These are phyloP conservation scores for Ardeotis arabs DNA, from an alignment of 2,113 vertebrate species.

Conservation along the genomic window DNA sequence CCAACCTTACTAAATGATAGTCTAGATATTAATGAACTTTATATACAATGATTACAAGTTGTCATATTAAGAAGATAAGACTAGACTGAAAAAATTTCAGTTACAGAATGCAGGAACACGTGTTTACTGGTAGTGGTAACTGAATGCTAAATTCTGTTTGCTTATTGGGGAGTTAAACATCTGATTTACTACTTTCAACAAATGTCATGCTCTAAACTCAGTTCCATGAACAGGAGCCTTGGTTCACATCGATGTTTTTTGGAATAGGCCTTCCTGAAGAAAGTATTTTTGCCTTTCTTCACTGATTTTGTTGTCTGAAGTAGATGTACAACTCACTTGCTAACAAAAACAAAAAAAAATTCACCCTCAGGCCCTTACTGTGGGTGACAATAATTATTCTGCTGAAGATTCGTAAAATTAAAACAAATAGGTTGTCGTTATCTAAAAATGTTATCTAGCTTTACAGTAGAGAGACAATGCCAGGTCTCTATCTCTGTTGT, in stretches of 20 bases:
- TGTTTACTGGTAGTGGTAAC: background rate
- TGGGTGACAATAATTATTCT: background rate
- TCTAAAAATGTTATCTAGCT: background rate
- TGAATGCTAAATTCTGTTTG: background rate
- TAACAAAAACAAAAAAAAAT: background rate
- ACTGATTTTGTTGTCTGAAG: background rate
- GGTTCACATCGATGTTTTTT: background rate
- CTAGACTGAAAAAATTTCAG: background rate
- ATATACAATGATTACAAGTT: background rate
- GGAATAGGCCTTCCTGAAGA: background rate
- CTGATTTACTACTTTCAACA: background rate
- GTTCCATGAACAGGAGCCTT: background rate
- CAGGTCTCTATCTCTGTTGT: background rate
- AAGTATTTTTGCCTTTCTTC: background rate
- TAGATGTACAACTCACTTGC: background rate
- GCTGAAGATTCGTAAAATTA: background rate
- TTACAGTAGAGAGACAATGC: background rate
- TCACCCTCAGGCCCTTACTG: background rate
- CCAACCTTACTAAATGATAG: background rate
- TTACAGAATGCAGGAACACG: accelerated
- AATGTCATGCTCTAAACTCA: background rate
- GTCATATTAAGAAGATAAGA: background rate
- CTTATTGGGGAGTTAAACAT: background rate
- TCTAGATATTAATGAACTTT: background rate
- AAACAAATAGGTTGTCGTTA: background rate